A percentile compares a stretch with the other conserved stretches of the same genome.
Conservation (phyloP, 1,140 invertebrate species). For the Psix sp. region DNA sequence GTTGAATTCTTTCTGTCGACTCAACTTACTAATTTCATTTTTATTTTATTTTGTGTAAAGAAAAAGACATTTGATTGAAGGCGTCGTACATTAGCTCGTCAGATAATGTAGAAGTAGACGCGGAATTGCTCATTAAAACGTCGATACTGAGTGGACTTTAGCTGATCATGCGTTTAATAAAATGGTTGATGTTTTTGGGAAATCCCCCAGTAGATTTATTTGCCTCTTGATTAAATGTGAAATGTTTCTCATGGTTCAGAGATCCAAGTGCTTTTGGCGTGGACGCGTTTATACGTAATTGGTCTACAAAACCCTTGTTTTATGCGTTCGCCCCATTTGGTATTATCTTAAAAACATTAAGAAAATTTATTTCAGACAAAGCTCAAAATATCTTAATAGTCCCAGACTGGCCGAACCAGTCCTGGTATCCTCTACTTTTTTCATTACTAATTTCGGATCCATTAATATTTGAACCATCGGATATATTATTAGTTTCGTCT, state of each 20-base stretch:
- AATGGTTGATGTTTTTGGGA: constrained; percentile 46
- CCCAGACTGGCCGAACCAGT: constrained; percentile 10
- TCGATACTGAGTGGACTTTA: constrained; percentile 21
- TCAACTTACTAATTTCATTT: no score
- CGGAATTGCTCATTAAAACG: constrained; percentile 2
- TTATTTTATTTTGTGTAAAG: constrained; percentile 54
- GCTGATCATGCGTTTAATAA: constrained; percentile 12
- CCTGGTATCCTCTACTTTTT: constrained; percentile 7
- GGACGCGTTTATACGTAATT: constrained; percentile 57
- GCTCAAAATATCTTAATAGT: constrained; percentile 6
- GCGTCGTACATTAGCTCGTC: constrained; percentile 43
- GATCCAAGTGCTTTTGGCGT: constrained; percentile 49
- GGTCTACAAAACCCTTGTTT: neutral
- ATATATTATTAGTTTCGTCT: constrained; percentile 35
- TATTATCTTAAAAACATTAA: constrained; percentile 17
- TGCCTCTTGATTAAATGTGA: constrained; percentile 42
- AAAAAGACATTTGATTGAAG: constrained; percentile 32
- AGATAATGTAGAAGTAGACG: constrained; percentile 45
- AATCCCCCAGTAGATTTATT: constrained; percentile 47
- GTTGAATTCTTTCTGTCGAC: constrained; percentile 50
- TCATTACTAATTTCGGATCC: neutral
- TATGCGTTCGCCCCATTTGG: constrained; percentile 6
- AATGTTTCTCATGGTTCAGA: constrained; percentile 58
- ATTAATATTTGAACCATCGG: neutral
- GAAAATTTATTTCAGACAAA: constrained; percentile 17